Base-by-base conservation (phyloP, 1,140 invertebrate genomes). In the Pogonognathellus flavescens region DNA sequence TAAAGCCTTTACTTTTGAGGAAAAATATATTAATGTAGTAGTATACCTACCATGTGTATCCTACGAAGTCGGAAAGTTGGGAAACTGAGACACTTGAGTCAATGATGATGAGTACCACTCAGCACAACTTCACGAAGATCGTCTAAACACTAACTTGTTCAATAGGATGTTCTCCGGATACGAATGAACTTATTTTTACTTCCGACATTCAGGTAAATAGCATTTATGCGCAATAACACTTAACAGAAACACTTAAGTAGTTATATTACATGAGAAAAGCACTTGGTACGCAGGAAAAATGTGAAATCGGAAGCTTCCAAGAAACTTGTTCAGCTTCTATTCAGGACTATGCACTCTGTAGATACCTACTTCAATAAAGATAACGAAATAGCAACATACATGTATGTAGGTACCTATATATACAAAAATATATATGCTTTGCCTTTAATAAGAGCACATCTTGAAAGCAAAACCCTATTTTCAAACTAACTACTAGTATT, bases 181-280 rank as follows among this genome's bases (percentile, higher is more conserved):
- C 31, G 41, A 41, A 76, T 50, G 70, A 50, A n/a, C 70, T 76
- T 76, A 49, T 76, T 76, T 76, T 66, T 25, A 20, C 53, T 76
- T 31, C 9, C 70, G 41, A 49, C 25, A 76, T 25, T 76, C 70
- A 76, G 70, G 22, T 76, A 76, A 76, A 76, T 76, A 76, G 41
- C 25, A 76, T 76, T 76, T 76, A 76, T 76, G 70, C 41, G 16
- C 49, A 76, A 76, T 76, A 76, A 76, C 70, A 76, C 70, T 76
- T 76, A 76, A 50, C 31, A 31, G 13, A 76, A 31, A 31, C 16
- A 49, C 14, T 76, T 76, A 49, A 76, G 70, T 31, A 20, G 62
- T 10, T 25, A 66, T 5, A 14, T 76, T 50, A 76, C 31, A 76
- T 3, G 14, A n/a, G 18, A 62, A 50, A 76, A 66, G 16, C 11